Evolutionary conservation across 92 coral and sea anemone species (phyloP), one percentile per base, ranked within the genome.

Genomic region (Heteractis magnifica): DNA sequence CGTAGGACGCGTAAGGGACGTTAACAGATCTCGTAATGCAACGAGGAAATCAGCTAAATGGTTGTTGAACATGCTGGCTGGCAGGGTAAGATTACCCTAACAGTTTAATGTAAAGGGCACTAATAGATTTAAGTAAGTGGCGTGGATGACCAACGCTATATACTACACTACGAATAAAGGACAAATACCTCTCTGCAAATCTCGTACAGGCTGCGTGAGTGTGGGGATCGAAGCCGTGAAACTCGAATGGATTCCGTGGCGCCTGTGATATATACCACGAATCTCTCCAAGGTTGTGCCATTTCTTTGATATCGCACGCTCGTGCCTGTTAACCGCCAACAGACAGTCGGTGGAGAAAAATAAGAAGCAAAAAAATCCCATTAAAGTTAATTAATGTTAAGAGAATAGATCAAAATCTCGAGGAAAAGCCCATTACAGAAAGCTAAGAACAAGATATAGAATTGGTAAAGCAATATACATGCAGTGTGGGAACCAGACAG

Each of bases 281-380:
- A 71, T 95, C 97, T 60, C 97, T 77, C 92, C 96, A 89, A 41
- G 84, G 89, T 65, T 84, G 89, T 20, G 90, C 68, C 49, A 88
- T 53, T 56, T 97, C 99, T 64, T 97, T 97, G 55, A 97, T 76
- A 86, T 97, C 98, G 79, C 98, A 95, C 72, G 98, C 93, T 83
- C 99, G 83, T 41, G 98, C 91, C 99, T 81, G 68, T 18, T 34
- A 72, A 72, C 62, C 83, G 60, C 79, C 78, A 51, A 76, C 21
- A 80, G 83, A 71, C 51, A 72, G 26, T 8, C 10, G 18, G 34
- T 8, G 41, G 81, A n/a, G 81, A 10, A 13, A 82, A 56, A 76
- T 75, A 78, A 55, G 60, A 60, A 8, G 60, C 44, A 52, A 79
- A 79, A 51, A 53, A 41, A 50, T 65, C 73, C 83, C 74, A 87